Evolutionary conservation across 2,888 invertebrate species (phyloP).

Genomic region (Neoscelio sp.): DNA sequence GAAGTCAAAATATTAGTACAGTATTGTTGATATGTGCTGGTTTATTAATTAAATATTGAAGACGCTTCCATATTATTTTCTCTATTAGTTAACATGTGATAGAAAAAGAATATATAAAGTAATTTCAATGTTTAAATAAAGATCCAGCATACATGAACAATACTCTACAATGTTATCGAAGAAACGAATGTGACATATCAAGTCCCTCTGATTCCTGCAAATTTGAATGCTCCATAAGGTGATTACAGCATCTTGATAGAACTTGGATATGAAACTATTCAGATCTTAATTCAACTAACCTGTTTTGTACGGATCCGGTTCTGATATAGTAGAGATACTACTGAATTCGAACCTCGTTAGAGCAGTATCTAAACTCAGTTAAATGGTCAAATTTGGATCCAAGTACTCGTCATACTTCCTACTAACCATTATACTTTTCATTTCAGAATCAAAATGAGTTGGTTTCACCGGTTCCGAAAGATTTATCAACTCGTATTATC

Average conservation of each 20-base stretch:
- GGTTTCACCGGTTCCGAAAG: no score
- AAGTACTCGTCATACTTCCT: background rate
- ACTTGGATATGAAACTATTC: conserved; percentile 48
- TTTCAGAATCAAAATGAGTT: no score
- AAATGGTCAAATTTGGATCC: conserved; percentile 11
- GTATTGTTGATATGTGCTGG: no score
- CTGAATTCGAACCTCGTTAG: conserved; percentile 23
- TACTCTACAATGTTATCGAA: conserved; percentile 31
- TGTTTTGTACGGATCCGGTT: conserved; percentile 23
- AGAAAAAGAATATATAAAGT: no score
- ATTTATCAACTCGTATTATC: no score
- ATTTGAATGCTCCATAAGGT: conserved; percentile 41
- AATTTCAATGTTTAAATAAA: no score
- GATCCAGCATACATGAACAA: no score
- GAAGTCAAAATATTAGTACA: no score
- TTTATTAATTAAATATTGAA: no score
- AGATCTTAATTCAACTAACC: conserved; percentile 49
- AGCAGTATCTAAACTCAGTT: conserved; percentile 17
- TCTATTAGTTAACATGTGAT: no score
- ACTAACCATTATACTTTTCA: no score
- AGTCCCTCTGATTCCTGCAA: conserved; percentile 25
- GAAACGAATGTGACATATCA: conserved; percentile 46
- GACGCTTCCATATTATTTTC: no score
- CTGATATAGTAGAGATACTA: conserved; percentile 16
- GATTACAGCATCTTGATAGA: conserved; percentile 43